Evolutionary conservation across 2,113 vertebrate genomes (phyloP).

Genomic region (Tyto alba): DNA sequence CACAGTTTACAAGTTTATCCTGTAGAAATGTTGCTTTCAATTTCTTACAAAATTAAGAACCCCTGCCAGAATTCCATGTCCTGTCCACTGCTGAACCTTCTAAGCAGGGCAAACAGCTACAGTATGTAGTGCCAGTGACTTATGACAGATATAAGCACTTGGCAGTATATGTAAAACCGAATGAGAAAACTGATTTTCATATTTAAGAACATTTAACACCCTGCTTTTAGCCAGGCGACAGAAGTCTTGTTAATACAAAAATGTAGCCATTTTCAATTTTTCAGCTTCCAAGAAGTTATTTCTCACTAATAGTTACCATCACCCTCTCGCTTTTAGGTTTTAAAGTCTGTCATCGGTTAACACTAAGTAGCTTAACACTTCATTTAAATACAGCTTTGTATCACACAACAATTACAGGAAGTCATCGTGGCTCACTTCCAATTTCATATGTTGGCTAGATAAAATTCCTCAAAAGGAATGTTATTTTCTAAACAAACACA

Average conservation of each 20-base stretch:
- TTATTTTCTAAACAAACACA: constrained; percentile 10
- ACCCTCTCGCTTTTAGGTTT: background rate
- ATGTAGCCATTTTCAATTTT: background rate
- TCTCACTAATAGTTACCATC: background rate
- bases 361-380: constrained; percentile 46
- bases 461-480: constrained; percentile 37
- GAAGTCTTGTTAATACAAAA: background rate
- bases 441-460: background rate
- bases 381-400: constrained; percentile 57
- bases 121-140: background rate
- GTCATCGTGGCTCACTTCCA: constrained; percentile 23
- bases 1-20: background rate
- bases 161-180: background rate
- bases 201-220: background rate
- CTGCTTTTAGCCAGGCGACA: background rate
- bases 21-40: background rate
- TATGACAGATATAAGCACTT: fast-evolving
- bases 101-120: background rate
- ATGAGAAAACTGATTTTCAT: background rate
- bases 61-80: background rate
- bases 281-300: background rate
- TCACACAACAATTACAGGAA: constrained; percentile 45
- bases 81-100: background rate
- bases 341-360: background rate
- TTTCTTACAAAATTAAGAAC: background rate